phyloP scores from a whole-genome alignment of 2,797 vertebrate genomes.

The Sebastolobus alascanus region DNA sequence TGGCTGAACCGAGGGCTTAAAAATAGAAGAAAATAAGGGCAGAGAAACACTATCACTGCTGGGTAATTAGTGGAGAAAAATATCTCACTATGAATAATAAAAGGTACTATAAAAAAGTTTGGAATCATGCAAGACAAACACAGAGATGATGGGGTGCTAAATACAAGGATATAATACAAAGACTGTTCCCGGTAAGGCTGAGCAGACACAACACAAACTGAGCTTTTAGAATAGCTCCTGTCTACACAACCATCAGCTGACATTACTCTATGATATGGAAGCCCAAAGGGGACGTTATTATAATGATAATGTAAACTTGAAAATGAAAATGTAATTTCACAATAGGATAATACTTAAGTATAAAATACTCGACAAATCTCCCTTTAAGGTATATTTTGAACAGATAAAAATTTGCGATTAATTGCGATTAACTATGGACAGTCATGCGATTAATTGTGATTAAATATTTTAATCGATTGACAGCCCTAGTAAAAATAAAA shows the following conservation, averaged over 20 bases:
- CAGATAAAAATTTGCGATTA: too few relatives aligned
- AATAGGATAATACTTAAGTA: not conserved
- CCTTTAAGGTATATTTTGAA: too few relatives aligned
- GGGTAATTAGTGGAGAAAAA: conserved; percentile 24
- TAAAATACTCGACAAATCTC: too few relatives aligned
- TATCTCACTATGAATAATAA: conserved; percentile 7
- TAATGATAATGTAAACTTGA: not conserved
- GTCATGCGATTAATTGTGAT: too few relatives aligned
- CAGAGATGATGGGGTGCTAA: not conserved
- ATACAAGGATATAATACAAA: not conserved
- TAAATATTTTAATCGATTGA: too few relatives aligned
- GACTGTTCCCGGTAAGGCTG: not conserved
- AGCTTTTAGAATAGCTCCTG: not conserved
- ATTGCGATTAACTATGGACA: too few relatives aligned
- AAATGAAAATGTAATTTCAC: not conserved
- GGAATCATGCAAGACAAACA: conserved; percentile 13
- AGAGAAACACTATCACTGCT: conserved; percentile 3
- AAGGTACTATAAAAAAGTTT: not conserved
- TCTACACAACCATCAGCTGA: not conserved
- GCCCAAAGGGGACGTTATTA: not conserved
- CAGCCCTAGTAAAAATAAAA: not conserved
- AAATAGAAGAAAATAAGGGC: not conserved
- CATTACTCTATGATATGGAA: not conserved
- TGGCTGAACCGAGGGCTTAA: not conserved
- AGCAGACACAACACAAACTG: not conserved